These are phyloP conservation scores for Burhinus bistriatus DNA, from an alignment of 2,113 vertebrate genomes.

Conservation along the genomic window DNA sequence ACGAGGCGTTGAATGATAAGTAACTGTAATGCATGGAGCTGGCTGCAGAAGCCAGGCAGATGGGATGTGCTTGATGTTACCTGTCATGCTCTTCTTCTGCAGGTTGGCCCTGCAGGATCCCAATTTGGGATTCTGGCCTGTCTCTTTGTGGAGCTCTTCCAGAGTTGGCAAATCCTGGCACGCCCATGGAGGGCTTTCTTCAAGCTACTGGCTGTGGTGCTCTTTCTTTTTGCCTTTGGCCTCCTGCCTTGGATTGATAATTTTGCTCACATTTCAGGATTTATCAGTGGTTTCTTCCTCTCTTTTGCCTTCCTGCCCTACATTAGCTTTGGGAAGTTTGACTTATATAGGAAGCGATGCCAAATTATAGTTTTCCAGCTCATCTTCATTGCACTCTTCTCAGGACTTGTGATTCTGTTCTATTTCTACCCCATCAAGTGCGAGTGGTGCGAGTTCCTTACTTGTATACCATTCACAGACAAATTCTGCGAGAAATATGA, in stretches of 20 bases:
- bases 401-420: slow-evolving; percentile 93
- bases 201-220: slow-evolving; percentile 93
- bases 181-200: slow-evolving; percentile 94
- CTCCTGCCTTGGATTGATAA: slow-evolving; percentile 99
- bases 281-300: slow-evolving; percentile 95
- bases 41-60: background rate
- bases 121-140: slow-evolving; percentile 99
- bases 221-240: slow-evolving; percentile 95
- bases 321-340: slow-evolving; percentile 95
- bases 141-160: slow-evolving; percentile 97
- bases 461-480: slow-evolving; percentile 98
- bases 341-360: slow-evolving; percentile 96
- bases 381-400: slow-evolving; percentile 92
- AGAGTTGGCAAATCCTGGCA: slow-evolving; percentile 98
- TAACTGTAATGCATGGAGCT: background rate
- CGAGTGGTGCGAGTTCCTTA: slow-evolving; percentile 95
- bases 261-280: slow-evolving; percentile 95
- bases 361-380: slow-evolving; percentile 94
- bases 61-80: background rate
- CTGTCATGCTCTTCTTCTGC: slow-evolving; percentile 20
- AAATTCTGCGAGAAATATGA: slow-evolving; percentile 99
- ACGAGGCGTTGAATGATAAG: background rate
- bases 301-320: slow-evolving; percentile 98
- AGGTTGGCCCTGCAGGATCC: slow-evolving; percentile 97
- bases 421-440: slow-evolving; percentile 95